Evolutionary conservation across 2,888 invertebrate genomes (phyloP).

Genomic region (Drosophila emarginata): DNA sequence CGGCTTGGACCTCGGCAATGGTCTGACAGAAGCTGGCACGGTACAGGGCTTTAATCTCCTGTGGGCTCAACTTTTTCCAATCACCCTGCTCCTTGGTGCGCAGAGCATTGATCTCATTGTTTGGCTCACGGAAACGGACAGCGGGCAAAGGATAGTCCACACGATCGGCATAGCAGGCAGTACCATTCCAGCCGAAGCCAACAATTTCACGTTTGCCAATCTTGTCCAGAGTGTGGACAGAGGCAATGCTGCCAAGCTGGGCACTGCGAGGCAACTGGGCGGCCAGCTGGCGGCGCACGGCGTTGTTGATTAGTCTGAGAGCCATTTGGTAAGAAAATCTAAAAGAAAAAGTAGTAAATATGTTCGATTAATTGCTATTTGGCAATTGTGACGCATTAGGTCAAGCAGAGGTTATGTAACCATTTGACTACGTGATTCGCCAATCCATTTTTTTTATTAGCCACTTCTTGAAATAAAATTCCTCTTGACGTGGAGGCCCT

Average conservation of each 20-base stretch:
- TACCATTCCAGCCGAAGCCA: conserved; percentile 93
- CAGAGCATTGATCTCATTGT: conserved; percentile 89
- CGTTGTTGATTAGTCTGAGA: conserved; percentile 75
- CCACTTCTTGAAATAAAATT: not conserved
- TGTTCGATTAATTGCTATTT: not conserved
- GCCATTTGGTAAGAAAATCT: conserved; percentile 70
- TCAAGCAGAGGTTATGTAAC: conserved; percentile 60
- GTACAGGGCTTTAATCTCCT: conserved; percentile 97
- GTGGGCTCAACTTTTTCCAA: conserved; percentile 94
- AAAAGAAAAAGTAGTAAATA: not conserved
- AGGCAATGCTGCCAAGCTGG: conserved; percentile 77
- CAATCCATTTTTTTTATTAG: conserved; percentile 14
- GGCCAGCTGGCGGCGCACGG: conserved; percentile 75
- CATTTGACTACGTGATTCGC: conserved; percentile 28
- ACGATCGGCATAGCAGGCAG: conserved; percentile 90
- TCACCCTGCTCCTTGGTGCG: conserved; percentile 98
- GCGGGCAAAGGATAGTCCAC: conserved; percentile 94
- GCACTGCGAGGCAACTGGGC: conserved; percentile 68
- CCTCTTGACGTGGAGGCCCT: not conserved
- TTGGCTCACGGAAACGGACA: conserved; percentile 90
- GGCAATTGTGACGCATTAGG: conserved; percentile 39
- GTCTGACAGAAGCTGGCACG: conserved; percentile 97
- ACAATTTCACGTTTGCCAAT: conserved; percentile 96
- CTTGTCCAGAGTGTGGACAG: conserved; percentile 80
- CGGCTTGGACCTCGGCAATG: conserved; percentile 91